Conservation (phyloP, 2,888 invertebrate species). For the Lepas anatifera region DNA sequence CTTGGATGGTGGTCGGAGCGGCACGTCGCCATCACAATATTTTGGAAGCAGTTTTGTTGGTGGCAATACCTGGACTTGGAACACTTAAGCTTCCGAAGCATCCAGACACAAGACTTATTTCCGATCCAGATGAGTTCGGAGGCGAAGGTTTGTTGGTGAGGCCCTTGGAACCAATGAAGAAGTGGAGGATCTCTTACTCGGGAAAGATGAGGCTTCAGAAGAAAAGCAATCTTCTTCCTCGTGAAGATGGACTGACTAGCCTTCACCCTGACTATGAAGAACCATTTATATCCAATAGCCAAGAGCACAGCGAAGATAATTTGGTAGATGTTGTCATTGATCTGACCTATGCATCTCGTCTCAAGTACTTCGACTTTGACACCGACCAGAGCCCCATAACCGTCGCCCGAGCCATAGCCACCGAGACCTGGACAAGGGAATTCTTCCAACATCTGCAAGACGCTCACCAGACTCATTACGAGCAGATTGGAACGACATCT, state of each 20-base stretch:
- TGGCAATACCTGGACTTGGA: conserved; percentile 51
- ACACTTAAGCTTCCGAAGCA: conserved; percentile 52
- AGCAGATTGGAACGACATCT: conserved; percentile 56
- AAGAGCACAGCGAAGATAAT: too few relatives aligned
- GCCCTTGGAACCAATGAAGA: conserved; percentile 57
- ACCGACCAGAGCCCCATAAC: conserved; percentile 50
- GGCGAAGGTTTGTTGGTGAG: conserved; percentile 56
- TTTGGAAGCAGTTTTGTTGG: conserved; percentile 52
- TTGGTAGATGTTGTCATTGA: conserved; percentile 49
- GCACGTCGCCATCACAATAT: conserved; percentile 52
- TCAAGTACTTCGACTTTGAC: conserved; percentile 58
- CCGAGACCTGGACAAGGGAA: conserved; percentile 55
- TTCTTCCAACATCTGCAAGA: conserved; percentile 52
- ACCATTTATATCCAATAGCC: too few relatives aligned
- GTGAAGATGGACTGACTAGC: too few relatives aligned
- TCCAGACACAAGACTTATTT: conserved; percentile 55
- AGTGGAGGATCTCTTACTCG: conserved; percentile 54
- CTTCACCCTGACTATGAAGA: too few relatives aligned
- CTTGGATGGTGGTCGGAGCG: conserved; percentile 51
- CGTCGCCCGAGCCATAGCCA: conserved; percentile 58
- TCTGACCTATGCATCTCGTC: conserved; percentile 49
- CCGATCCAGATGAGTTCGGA: conserved; percentile 45
- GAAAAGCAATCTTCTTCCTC: conserved; percentile 35
- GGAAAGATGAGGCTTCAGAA: conserved; percentile 45
- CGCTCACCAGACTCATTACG: conserved; percentile 68